Evolutionary conservation across 2,888 invertebrate genomes (phyloP).

Genomic region (Halocaridina rubra): DNA sequence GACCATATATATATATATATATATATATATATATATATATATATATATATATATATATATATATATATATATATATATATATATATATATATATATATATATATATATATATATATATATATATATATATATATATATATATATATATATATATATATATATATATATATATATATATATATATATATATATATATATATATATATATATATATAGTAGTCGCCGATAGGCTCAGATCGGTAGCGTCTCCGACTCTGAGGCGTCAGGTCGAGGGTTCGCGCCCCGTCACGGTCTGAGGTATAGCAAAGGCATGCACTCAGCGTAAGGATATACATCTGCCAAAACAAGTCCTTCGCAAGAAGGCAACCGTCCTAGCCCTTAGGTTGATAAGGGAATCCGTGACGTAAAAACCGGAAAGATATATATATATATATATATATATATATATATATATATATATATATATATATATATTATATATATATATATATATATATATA

Average conservation of each 20-base stretch:
- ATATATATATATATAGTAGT: not conserved
- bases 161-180: not conserved
- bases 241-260: no score
- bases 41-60: not conserved
- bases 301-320: no score
- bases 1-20: not conserved
- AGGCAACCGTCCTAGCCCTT: no score
- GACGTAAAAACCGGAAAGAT: no score
- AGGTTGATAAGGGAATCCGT: no score
- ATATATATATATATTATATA: constrained; percentile 14
- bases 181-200: not conserved
- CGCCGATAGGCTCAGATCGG: no score
- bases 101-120: constrained; percentile 1
- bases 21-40: not conserved
- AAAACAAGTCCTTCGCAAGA: no score
- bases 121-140: not conserved
- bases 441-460: constrained; percentile 16
- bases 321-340: no score
- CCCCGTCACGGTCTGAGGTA: no score
- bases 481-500: not conserved
- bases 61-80: not conserved
- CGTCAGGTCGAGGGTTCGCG: no score
- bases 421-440: constrained; percentile 11
- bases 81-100: not conserved
- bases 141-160: not conserved